These are phyloP conservation scores for Carassius auratus DNA, from an alignment of 2,113 vertebrate genomes.

Conservation along the genomic window DNA sequence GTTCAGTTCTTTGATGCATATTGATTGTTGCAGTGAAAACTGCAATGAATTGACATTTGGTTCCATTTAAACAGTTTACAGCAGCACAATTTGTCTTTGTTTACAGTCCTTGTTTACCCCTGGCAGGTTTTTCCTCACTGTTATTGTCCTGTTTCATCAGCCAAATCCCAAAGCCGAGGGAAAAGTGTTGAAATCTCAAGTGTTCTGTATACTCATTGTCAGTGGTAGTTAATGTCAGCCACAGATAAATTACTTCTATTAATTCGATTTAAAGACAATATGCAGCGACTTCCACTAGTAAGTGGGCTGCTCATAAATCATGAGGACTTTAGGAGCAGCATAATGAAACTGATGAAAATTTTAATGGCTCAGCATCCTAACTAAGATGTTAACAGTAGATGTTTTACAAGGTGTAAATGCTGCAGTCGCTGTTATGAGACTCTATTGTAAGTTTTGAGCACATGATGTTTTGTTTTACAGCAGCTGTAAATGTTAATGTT, in stretches of 20 bases:
- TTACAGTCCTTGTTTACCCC: conserved; percentile 27
- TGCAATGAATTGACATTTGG: not conserved
- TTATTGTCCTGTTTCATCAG: conserved; percentile 33
- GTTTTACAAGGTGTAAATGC: not conserved
- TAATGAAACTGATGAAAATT: conserved; percentile 44
- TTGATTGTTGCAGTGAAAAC: not conserved
- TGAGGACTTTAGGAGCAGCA: conserved; percentile 34
- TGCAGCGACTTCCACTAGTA: conserved; percentile 55
- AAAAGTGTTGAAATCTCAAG: conserved; percentile 12
- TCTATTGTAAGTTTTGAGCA: too few species aligned
- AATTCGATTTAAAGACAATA: conserved; percentile 61
- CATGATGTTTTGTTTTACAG: not conserved
- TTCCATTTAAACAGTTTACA: conserved; percentile 38
- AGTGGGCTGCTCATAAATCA: conserved; percentile 59
- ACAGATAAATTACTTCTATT: conserved; percentile 58
- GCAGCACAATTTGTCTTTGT: conserved; percentile 44
- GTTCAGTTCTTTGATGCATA: conserved; percentile 14
- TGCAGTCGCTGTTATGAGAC: not conserved
- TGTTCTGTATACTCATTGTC: conserved; percentile 42
- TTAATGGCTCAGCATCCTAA: conserved; percentile 15
- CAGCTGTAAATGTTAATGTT: not conserved
- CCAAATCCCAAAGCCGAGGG: conserved; percentile 19
- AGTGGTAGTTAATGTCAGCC: conserved; percentile 65
- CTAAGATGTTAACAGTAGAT: not conserved
- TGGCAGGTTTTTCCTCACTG: not conserved